Evolutionary conservation across 2,113 vertebrate species (phyloP), one percentile per base, ranked within the genome.

Genomic region (Zosterops japonicus): DNA sequence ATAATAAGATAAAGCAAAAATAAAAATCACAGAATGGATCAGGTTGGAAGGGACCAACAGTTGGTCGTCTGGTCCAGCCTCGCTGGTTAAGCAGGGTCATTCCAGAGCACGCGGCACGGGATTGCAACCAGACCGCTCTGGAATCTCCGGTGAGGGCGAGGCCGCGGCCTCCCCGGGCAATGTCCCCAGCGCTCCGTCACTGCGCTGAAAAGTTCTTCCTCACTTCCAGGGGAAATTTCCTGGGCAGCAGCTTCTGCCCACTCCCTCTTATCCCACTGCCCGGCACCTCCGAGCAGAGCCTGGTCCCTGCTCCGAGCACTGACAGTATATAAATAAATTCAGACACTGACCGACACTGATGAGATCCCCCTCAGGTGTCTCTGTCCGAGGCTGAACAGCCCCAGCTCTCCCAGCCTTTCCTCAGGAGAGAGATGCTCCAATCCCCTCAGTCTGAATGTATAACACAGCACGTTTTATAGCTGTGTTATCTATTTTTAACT

Each of bases 201-300:
- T 6, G 49, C 59, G 0, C n/a, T 33, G 28, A 1, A 5, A 27
- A 44, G 17, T 14, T 55, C n/a, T 47, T 18, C n/a, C 59, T 3
- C 28, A 3, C 1, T 14, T 14, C 33, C n/a, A 5, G 27, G 49
- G 8, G 17, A 4, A 44, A 14, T 18, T 53, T 39, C 56, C 68
- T 24, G 59, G 49, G n/a, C 36, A 47, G 47, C 49, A 15, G 9
- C 29, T 47, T 8, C 12, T n/a, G 59, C 70, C n/a, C 42, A 0
- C 24, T 29, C 29, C 41, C 6, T 22, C 42, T 12, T 7, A 6
- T 5, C 23, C 14, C 59, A 12, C 0, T 9, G 82, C 59, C 31
- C 9, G 33, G 31, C 25, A 3, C 3, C 31, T 5, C 15, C 9
- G 44, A 35, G 55, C 65, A 24, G 20, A 70, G 31, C 25, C 15